Percentiles rank a stretch among this genome's conserved stretches.
These are phyloP conservation scores for Liopterus haemorrhoidalis DNA, from an alignment of 2,888 invertebrate species.

Conservation along the genomic window DNA sequence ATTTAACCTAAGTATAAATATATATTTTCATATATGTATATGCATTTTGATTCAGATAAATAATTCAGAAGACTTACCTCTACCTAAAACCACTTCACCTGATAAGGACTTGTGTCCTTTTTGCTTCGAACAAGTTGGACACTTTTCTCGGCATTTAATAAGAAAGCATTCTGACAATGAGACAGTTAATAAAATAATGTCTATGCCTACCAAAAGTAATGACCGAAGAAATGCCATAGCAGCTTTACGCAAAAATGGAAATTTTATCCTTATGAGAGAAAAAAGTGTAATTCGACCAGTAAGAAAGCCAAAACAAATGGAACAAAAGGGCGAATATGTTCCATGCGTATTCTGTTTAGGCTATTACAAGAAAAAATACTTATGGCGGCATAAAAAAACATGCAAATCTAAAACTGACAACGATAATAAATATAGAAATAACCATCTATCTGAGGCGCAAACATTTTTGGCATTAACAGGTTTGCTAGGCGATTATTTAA, in stretches of 20 bases:
- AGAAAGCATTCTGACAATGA: constrained; percentile 23
- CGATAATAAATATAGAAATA: constrained; percentile 14
- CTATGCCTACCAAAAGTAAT: constrained; percentile 13
- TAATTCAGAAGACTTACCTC: too few species aligned
- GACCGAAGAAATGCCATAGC: constrained; percentile 20
- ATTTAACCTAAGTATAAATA: too few species aligned
- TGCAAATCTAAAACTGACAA: constrained; percentile 25
- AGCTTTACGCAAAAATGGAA: constrained; percentile 23
- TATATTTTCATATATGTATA: too few species aligned
- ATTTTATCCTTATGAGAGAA: constrained; percentile 22
- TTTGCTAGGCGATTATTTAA: constrained; percentile 21
- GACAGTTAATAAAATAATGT: constrained; percentile 16
- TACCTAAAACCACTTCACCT: too few species aligned
- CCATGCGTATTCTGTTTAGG: constrained; percentile 27
- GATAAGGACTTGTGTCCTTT: constrained; percentile 24
- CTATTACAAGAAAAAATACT: constrained; percentile 20
- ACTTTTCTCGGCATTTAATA: constrained; percentile 24
- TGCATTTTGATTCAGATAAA: too few species aligned
- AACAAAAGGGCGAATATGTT: constrained; percentile 20
- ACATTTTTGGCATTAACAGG: constrained; percentile 21
- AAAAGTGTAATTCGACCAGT: constrained; percentile 25
- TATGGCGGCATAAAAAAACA: constrained; percentile 25
- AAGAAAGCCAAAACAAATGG: constrained; percentile 8
- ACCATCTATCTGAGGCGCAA: constrained; percentile 24
- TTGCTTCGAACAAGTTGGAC: constrained; percentile 25